Percentiles rank a stretch among this genome's conserved stretches.
phyloP scores from a whole-genome alignment of 2,113 vertebrate species.

The Pangasianodon hypophthalmus region DNA sequence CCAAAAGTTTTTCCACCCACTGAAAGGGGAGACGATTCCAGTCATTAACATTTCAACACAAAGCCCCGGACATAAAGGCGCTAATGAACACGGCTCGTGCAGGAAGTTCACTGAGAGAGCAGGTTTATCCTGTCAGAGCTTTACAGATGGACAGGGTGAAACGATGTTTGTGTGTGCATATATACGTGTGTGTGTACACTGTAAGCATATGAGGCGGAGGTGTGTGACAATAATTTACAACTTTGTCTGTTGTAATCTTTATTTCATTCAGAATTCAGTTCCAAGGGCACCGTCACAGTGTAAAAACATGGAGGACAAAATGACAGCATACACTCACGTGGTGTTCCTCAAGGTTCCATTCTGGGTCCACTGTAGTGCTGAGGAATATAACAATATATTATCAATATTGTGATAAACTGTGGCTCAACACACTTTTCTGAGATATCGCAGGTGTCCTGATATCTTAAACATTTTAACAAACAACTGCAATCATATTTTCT shows the following conservation, averaged over 20 bases:
- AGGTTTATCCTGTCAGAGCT: slow-evolving; percentile 1
- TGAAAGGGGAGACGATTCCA: neutral
- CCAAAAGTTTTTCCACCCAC: neutral
- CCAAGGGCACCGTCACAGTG: neutral
- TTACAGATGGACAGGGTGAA: neutral
- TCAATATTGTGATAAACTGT: neutral
- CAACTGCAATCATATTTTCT: neutral
- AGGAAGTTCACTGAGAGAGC: neutral
- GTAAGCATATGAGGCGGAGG: neutral
- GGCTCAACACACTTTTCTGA: neutral
- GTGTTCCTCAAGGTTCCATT: slow-evolving; percentile 3
- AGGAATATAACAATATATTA: neutral
- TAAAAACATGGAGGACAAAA: neutral
- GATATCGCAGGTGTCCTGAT: neutral
- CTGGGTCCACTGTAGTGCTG: neutral
- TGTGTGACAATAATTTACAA: slow-evolving; percentile 4
- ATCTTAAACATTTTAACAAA: neutral
- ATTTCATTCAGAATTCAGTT: neutral
- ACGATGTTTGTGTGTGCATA: neutral
- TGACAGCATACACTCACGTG: neutral
- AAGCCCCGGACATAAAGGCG: slow-evolving; percentile 4
- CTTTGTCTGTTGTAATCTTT: neutral
- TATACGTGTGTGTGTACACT: neutral
- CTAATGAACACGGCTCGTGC: neutral
- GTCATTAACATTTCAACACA: slow-evolving; percentile 7